Percentiles rank a stretch among this genome's conserved stretches.
Conservation (phyloP, 2,113 vertebrate genomes). For the Lycaon pictus region DNA sequence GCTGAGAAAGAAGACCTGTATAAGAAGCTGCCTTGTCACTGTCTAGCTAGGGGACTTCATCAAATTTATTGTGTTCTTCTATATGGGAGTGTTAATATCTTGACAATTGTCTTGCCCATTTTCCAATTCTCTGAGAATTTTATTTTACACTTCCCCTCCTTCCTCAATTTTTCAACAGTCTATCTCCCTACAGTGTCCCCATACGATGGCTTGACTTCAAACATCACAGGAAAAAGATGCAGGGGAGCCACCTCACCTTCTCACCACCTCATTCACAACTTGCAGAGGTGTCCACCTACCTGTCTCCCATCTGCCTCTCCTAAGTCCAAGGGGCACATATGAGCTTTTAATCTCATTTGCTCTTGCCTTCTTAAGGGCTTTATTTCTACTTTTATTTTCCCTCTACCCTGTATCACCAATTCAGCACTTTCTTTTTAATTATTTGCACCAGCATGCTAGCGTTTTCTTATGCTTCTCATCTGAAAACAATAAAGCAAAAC, state of each 20-base stretch:
- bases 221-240: background rate
- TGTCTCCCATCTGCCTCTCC: background rate
- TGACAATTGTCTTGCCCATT: background rate
- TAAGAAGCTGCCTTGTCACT: background rate
- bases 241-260: background rate
- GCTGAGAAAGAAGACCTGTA: background rate
- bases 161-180: background rate
- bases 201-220: background rate
- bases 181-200: background rate
- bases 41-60: background rate
- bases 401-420: background rate
- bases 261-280: background rate
- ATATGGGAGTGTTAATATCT: background rate
- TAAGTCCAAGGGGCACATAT: no score
- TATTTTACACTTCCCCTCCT: background rate
- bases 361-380: background rate
- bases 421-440: background rate
- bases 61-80: background rate
- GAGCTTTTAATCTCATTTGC: background rate
- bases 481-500: background rate
- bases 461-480: background rate
- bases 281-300: background rate
- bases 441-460: background rate
- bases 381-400: background rate
- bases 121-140: background rate